Base-by-base conservation (phyloP, 1,140 invertebrate genomes). In the Cephus cinctus region DNA sequence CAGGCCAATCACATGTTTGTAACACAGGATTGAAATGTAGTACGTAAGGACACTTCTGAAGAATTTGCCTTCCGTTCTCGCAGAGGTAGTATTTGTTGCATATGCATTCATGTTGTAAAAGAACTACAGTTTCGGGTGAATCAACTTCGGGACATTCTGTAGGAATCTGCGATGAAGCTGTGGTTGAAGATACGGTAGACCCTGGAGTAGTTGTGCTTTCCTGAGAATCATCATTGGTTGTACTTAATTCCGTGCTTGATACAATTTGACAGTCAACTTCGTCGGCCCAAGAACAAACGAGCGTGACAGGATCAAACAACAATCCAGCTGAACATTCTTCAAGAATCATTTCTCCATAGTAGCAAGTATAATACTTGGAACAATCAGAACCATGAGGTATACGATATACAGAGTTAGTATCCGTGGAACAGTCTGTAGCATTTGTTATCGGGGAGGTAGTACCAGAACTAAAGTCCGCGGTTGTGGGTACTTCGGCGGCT, bases 21-120 rank as follows among this genome's bases (percentile, higher is more conserved):
- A 54, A 25, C 8, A 59, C 52, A 4, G 73, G 60, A 56, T 84
- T 80, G 47, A 83, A 86, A 25, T 76, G 57, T 1, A 79, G 53
- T 1, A 59, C 64, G 0, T 48, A 42, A 0, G 73, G 61, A 52
- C 84, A 86, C 1, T 51, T 15, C 15, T 62, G 55, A n/a, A 52
- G 39, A 34, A 58, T 57, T 3, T 62, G 50, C 9, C 42, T 47
- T 5, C 59, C 54, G 15, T 57, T 32, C 15, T 47, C 52, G 44
- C 74, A 76, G 2, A 47, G n/a, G 36, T 40, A 62, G 41, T 60
- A 70, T 4, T 41, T 38, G 2, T 39, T 16, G 38, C 73, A 75
- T 31, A 63, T 43, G 8, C 45, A 23, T 11, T 57, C 50, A 25
- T 67, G 8, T n/a, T n/a, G n/a, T 3, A 43, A 47, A 4, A 59